phyloP scores from a whole-genome alignment of 1,140 invertebrate genomes.

The Theocolax elegans region DNA sequence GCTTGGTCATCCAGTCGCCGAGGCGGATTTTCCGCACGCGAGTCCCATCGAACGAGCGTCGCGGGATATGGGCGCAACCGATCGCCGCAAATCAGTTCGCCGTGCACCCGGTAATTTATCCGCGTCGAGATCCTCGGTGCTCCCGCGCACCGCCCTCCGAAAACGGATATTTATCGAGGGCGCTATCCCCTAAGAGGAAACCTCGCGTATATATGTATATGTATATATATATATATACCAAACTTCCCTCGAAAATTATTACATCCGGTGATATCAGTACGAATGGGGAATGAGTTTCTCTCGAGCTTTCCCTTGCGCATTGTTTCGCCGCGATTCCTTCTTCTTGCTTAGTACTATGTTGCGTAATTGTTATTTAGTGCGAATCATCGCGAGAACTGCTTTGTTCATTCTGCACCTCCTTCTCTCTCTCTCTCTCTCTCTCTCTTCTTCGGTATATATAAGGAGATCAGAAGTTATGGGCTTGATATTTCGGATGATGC shows the following conservation, averaged over 20 bases:
- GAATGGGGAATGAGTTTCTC: conserved; percentile 15
- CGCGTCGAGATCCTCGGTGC: neutral
- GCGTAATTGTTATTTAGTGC: conserved; percentile 30
- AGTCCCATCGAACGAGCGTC: neutral
- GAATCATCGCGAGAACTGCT: conserved; percentile 14
- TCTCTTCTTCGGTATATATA: too few relatives aligned
- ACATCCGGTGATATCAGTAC: conserved; percentile 27
- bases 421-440: too few relatives aligned
- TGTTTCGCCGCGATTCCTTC: neutral
- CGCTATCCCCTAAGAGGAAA: conserved; percentile 4
- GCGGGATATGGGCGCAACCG: conserved; percentile 9
- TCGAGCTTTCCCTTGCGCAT: neutral
- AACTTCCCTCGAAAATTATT: conserved; percentile 33
- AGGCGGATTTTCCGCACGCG: too few relatives aligned
- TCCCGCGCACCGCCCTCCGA: neutral
- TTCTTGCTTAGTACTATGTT: too few relatives aligned
- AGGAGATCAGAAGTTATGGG: conserved; percentile 19
- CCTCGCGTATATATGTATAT: too few relatives aligned
- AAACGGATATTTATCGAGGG: conserved; percentile 37
- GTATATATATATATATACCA: too few relatives aligned
- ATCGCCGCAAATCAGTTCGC: conserved; percentile 36
- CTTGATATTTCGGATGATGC: conserved; percentile 9
- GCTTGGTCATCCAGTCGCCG: neutral
- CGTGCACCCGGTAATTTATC: conserved; percentile 28
- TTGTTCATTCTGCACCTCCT: neutral